Conservation (phyloP, 2,797 vertebrate genomes). For the Tangara arthus region DNA sequence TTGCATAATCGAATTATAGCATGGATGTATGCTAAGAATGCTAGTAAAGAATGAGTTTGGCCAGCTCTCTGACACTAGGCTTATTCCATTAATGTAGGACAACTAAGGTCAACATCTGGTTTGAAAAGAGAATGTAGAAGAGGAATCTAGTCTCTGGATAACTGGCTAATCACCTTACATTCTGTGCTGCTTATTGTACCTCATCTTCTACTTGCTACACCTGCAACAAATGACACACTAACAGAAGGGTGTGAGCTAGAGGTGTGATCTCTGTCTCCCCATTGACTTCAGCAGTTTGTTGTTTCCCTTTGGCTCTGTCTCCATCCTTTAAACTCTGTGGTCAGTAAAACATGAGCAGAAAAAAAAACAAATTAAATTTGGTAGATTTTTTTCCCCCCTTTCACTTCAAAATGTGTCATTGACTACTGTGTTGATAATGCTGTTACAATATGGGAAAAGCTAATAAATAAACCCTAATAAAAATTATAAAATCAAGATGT, state of each 20-base stretch:
- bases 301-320: not conserved
- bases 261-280: not conserved
- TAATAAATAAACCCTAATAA: not conserved
- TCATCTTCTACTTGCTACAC: rapidly evolving
- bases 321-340: not conserved
- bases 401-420: not conserved
- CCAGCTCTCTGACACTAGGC: not conserved
- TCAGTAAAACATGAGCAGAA: not conserved
- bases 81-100: not conserved
- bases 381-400: not conserved
- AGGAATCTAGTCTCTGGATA: not conserved
- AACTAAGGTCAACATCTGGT: not conserved
- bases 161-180: not conserved
- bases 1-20: not conserved
- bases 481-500: not conserved
- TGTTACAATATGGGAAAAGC: not conserved
- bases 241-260: not conserved
- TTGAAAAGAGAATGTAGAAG: not conserved
- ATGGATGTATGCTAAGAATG: not conserved
- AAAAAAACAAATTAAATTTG: not conserved
- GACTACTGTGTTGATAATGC: not conserved
- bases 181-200: not conserved
- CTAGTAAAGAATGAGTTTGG: not conserved
- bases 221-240: not conserved
- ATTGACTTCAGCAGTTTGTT: not conserved